Conservation (phyloP, 1,140 invertebrate genomes). For the Cheumatopsyche charites region DNA sequence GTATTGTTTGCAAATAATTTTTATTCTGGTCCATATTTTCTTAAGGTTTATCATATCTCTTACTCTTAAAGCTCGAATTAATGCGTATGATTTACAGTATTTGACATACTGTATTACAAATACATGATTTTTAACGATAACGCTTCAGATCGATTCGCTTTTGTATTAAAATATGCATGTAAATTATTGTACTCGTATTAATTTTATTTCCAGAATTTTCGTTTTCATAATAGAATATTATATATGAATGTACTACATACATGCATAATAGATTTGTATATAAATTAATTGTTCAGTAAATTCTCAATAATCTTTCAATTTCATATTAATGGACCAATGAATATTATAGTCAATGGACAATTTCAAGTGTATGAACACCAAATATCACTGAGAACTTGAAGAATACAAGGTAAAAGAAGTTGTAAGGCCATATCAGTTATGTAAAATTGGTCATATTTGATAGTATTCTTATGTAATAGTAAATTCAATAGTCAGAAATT, state of each 20-base stretch:
- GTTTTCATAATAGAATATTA: too few species aligned
- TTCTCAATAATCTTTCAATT: background rate
- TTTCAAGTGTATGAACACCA: constrained; percentile 3
- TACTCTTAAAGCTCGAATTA: background rate
- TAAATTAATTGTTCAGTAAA: constrained; percentile 11
- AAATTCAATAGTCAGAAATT: constrained; percentile 22
- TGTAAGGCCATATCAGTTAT: constrained; percentile 20
- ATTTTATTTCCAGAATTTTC: background rate
- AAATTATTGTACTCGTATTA: background rate
- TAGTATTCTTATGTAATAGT: constrained; percentile 21
- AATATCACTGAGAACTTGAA: constrained; percentile 31
- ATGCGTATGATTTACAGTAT: background rate
- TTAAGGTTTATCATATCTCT: background rate
- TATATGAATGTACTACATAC: too few species aligned
- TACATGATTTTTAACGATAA: background rate
- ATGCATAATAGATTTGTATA: constrained; percentile 28
- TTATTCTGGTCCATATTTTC: constrained; percentile 11
- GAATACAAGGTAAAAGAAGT: constrained; percentile 22
- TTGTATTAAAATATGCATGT: background rate
- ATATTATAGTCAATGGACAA: constrained; percentile 14
- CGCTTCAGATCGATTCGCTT: background rate
- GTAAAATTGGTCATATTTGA: constrained; percentile 15
- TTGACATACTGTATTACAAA: background rate
- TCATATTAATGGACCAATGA: constrained; percentile 22
- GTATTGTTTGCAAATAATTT: background rate